These are phyloP conservation scores for Panulirus ornatus DNA, from an alignment of 1,140 invertebrate genomes.

Conservation along the genomic window DNA sequence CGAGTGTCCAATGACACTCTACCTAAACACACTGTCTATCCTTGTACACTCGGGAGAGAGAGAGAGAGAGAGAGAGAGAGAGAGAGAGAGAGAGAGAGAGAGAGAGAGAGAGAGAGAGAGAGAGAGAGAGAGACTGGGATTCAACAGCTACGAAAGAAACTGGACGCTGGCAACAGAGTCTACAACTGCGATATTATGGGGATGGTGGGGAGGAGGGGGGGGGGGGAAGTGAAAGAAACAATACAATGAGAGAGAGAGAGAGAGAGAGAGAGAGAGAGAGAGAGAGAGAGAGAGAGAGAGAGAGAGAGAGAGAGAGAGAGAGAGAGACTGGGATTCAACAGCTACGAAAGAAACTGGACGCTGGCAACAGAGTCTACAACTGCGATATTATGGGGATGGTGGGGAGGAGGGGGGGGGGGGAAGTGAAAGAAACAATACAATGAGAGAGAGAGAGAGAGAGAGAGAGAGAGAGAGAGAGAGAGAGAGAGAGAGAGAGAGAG, in stretches of 20 bases:
- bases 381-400: neutral
- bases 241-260: neutral
- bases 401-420: neutral
- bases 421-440: neutral
- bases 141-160: no score
- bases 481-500: constrained; percentile 36
- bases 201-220: neutral
- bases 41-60: neutral
- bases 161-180: neutral
- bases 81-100: constrained; percentile 17
- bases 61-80: constrained; percentile 17
- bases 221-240: neutral
- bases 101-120: constrained; percentile 17
- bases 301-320: neutral
- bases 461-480: constrained; percentile 27
- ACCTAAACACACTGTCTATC: no score
- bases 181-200: neutral
- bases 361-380: neutral
- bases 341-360: neutral
- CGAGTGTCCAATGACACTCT: no score
- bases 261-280: neutral
- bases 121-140: neutral
- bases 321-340: no score
- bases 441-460: neutral
- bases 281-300: constrained; percentile 10